Conservation (phyloP, 2,113 vertebrate species). For the Protobothrops mucrosquamatus region DNA sequence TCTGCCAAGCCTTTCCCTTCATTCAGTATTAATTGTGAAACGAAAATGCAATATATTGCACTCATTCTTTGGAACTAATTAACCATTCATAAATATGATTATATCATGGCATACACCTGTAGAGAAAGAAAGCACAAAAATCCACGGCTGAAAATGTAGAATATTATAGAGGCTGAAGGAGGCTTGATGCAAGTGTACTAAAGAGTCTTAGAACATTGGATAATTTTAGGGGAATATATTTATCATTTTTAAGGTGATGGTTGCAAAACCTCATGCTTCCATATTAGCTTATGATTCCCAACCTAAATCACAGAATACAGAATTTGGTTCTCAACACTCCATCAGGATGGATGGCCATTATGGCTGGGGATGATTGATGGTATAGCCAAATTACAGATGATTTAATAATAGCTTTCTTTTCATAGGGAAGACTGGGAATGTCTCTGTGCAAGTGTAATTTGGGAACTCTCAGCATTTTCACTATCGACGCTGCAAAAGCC, state of each 20-base stretch:
- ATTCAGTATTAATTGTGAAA: conserved; percentile 41
- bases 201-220: too few relatives aligned
- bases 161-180: background rate
- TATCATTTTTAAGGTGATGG: background rate
- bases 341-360: background rate
- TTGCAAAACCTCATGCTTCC: background rate
- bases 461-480: background rate
- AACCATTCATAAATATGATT: conserved; percentile 40
- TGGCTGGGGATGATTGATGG: background rate
- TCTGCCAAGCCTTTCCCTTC: conserved; percentile 48
- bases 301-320: background rate
- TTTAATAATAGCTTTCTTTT: background rate
- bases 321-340: background rate
- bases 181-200: background rate
- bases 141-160: background rate
- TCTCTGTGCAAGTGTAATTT: background rate
- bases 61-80: conserved; percentile 39
- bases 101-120: conserved; percentile 28
- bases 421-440: background rate
- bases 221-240: background rate
- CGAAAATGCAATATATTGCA: conserved; percentile 45
- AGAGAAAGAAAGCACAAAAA: background rate
- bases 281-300: background rate
- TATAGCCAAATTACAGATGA: background rate
- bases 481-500: background rate